These are phyloP conservation scores for Lasiurus borealis DNA, from an alignment of 2,113 vertebrate genomes.

Conservation along the genomic window DNA sequence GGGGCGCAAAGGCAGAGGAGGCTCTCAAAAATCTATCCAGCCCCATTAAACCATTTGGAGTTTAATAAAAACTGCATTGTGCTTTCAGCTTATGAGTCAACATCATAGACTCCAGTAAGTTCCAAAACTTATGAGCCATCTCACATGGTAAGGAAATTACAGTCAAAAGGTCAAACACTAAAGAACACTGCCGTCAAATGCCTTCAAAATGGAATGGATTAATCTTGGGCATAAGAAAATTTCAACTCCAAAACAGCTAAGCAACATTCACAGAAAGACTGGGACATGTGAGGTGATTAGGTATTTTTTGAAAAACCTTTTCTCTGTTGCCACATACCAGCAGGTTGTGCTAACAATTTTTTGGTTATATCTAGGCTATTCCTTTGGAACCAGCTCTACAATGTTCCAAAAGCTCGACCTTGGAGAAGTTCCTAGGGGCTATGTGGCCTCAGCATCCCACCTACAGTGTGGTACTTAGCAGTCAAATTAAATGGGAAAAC, in stretches of 20 bases:
- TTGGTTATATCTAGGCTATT: neutral
- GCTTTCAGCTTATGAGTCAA: constrained; percentile 49
- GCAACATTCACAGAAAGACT: neutral
- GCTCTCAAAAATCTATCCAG: neutral
- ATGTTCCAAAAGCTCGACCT: neutral
- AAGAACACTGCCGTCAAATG: neutral
- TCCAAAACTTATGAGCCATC: neutral
- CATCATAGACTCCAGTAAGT: neutral
- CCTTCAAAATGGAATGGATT: neutral
- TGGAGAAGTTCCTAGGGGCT: neutral
- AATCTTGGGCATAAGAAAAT: neutral
- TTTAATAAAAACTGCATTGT: constrained; percentile 57
- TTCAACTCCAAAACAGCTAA: constrained; percentile 1
- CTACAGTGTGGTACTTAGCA: neutral
- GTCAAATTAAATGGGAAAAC: neutral
- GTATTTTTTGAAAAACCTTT: neutral
- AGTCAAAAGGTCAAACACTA: constrained; percentile 59
- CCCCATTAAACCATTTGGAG: neutral
- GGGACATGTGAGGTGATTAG: neutral
- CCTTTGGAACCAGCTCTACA: neutral
- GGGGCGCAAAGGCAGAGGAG: neutral
- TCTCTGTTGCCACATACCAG: neutral
- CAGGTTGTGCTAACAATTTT: neutral
- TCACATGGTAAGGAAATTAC: neutral
- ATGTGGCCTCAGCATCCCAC: neutral